Evolutionary conservation across 2,888 invertebrate genomes (phyloP), one percentile per base, ranked within the genome.

Genomic region (Panzeria rudis): DNA sequence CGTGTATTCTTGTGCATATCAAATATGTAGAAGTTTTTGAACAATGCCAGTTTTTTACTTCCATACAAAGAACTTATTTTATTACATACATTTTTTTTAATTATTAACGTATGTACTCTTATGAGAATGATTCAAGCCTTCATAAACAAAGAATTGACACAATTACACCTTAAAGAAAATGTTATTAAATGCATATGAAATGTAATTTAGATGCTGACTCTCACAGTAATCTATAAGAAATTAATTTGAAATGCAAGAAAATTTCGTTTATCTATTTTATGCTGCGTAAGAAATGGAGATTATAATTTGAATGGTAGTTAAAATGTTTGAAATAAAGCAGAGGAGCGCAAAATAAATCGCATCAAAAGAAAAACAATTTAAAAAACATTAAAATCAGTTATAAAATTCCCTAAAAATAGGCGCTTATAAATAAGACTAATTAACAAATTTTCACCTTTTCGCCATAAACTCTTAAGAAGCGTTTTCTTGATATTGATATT

Each of bases 81-180:
- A 38, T 5, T 17, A 17, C n/a, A 35, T 38, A 41, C 41, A 44
- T 59, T 35, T 25, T 72, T 38, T 52, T 38, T 38, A 25, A n/a
- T 38, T 50, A 35, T 75, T 47, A 25, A 13, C 11, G 17, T 17
- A 15, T 25, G 25, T 23, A 29, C 5, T 25, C 15, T 32, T 32
- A 41, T 32, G n/a, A 29, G 15, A 41, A 41, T n/a, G 41, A 15
- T 8, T 32, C n/a, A 32, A 23, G 7, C n/a, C 23, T 44, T 52
- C 44, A 52, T 54, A 69, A 61, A 52, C 41, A 62, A 61, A 62
- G 54, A 78, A 61, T 50, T 59, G 47, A 69, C 59, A 59, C 50
- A 78, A 25, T 69, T 59, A 68, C 41, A 13, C 47, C 66, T 17
- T 59, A 47, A 38, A 75, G 29, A 38, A 61, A 25, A 61, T 47